Percentiles rank a stretch among this genome's conserved stretches.
phyloP scores from a whole-genome alignment of 2,113 vertebrate genomes.

The Aphyosemion australe region DNA sequence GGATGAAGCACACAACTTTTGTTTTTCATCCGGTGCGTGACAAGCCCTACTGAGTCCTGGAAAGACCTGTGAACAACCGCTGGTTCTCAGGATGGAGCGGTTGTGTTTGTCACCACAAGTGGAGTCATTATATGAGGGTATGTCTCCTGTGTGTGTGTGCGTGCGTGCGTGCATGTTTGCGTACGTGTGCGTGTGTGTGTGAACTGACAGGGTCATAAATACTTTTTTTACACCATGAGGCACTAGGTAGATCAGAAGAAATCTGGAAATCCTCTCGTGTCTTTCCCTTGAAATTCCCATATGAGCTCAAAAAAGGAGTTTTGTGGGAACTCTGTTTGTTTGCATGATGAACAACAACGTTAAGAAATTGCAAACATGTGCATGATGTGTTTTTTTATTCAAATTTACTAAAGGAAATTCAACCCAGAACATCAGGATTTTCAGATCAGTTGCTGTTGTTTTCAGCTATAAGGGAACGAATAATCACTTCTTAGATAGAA shows the following conservation, averaged over 20 bases:
- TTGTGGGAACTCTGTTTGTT: slow-evolving; percentile 18
- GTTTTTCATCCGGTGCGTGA: neutral
- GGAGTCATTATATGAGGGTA: slow-evolving; percentile 5
- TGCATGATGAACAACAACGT: slow-evolving; percentile 37
- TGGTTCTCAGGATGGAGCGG: slow-evolving; percentile 13
- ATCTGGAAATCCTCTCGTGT: slow-evolving; percentile 8
- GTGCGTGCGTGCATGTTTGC: neutral
- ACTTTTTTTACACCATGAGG: slow-evolving; percentile 29
- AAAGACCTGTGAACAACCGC: slow-evolving; percentile 24
- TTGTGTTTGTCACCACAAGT: slow-evolving; percentile 27
- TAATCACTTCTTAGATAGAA: neutral
- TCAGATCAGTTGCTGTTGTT: slow-evolving; percentile 25
- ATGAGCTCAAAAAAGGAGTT: slow-evolving; percentile 5
- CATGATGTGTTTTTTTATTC: slow-evolving; percentile 39
- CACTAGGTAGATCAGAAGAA: slow-evolving; percentile 13
- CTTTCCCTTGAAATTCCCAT: neutral
- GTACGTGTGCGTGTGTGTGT: neutral
- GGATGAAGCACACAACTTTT: too few species aligned
- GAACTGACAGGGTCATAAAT: slow-evolving; percentile 34
- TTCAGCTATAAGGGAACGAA: slow-evolving; percentile 31
- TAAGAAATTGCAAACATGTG: slow-evolving; percentile 37
- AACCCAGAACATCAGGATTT: slow-evolving; percentile 21
- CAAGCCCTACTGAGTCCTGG: slow-evolving; percentile 1
- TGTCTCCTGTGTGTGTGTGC: slow-evolving; percentile 10
- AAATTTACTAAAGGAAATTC: slow-evolving; percentile 31